phyloP scores from a whole-genome alignment of 1,140 invertebrate genomes.

The Platyscapa corneri region DNA sequence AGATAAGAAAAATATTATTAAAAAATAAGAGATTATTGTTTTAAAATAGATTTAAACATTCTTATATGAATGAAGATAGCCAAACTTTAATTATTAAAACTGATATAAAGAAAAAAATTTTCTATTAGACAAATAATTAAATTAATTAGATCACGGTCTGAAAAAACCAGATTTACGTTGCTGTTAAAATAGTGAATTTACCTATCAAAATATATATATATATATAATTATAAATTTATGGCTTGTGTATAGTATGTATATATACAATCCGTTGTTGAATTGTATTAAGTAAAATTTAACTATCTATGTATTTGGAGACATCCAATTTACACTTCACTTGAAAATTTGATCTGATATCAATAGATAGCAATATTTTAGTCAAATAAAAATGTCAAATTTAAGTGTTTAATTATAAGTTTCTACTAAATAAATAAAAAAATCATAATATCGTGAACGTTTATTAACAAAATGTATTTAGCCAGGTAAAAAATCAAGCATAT shows the following conservation, averaged over 20 bases:
- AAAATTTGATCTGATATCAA: constrained; percentile 1
- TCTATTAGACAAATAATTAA: not conserved
- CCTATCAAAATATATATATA: constrained; percentile 7
- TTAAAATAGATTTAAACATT: not conserved
- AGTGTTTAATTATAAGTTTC: not conserved
- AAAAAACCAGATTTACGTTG: constrained; percentile 5
- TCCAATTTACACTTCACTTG: not conserved
- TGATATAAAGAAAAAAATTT: too few relatives aligned
- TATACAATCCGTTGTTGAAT: not conserved
- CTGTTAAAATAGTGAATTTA: not conserved
- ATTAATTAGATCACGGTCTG: not conserved
- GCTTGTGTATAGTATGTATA: not conserved
- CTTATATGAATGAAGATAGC: too few relatives aligned
- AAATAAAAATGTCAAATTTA: not conserved
- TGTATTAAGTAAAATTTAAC: constrained; percentile 9
- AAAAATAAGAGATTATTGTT: not conserved
- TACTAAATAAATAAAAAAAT: not conserved
- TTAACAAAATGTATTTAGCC: not conserved
- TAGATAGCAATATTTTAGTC: constrained; percentile 30
- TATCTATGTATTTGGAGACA: not conserved
- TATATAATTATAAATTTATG: constrained; percentile 17
- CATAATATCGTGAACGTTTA: not conserved
- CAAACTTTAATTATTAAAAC: too few relatives aligned
- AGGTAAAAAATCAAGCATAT: not conserved
- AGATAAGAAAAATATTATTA: not conserved